Evolutionary conservation across 1,140 invertebrate species (phyloP).

Genomic region (Apis cerana): DNA sequence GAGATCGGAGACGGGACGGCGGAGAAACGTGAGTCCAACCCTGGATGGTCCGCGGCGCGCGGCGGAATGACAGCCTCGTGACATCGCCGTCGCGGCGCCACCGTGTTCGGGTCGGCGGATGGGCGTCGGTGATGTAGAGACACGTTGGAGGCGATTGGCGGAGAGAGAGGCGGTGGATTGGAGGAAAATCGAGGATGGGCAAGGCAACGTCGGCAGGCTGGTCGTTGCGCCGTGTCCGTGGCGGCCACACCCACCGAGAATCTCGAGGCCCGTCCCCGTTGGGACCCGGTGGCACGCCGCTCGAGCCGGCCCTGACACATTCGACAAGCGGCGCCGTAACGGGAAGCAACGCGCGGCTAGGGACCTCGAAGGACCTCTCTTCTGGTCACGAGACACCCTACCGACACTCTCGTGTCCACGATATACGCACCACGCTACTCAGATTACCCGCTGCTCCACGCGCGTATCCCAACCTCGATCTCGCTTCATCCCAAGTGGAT

Average conservation of each 20-base stretch:
- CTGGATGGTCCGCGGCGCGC: conserved; percentile 61
- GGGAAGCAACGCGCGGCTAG: conserved; percentile 81
- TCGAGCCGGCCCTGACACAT: conserved; percentile 79
- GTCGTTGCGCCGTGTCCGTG: conserved; percentile 51
- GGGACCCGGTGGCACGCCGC: conserved; percentile 77
- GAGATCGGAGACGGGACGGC: background rate
- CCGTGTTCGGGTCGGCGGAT: conserved; percentile 58
- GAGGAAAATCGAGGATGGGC: conserved; percentile 46
- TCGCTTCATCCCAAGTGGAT: conserved; percentile 40
- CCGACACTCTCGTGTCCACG: conserved; percentile 55
- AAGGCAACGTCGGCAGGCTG: conserved; percentile 31
- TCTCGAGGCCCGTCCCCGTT: conserved; percentile 71
- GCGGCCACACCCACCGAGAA: conserved; percentile 65
- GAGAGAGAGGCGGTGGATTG: conserved; percentile 60
- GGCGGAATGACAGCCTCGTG: conserved; percentile 73
- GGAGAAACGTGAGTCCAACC: conserved; percentile 27
- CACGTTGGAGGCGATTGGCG: conserved; percentile 55
- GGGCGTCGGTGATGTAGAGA: conserved; percentile 51
- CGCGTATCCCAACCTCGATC: conserved; percentile 27
- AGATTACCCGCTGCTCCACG: conserved; percentile 47
- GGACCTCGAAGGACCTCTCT: conserved; percentile 73
- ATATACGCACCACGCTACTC: conserved; percentile 56
- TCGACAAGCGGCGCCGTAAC: conserved; percentile 82
- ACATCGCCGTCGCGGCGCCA: conserved; percentile 72
- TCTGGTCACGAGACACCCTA: conserved; percentile 62